A percentile compares a stretch with the other conserved stretches of the same genome.
Conservation (phyloP, 2,888 invertebrate genomes). For the Ichneumoninae sp. region DNA sequence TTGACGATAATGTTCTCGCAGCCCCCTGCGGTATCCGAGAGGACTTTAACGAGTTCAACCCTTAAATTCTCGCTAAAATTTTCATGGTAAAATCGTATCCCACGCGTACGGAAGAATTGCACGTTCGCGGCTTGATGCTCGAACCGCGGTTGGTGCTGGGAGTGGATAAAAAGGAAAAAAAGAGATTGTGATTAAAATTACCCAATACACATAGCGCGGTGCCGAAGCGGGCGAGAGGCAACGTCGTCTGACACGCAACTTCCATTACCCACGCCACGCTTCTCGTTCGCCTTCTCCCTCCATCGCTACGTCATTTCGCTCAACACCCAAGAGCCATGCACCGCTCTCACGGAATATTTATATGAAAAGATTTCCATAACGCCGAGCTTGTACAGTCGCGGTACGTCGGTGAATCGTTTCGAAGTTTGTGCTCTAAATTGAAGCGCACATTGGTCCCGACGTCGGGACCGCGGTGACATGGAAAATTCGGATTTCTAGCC, state of each 20-base stretch:
- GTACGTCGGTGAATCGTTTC: constrained; percentile 40
- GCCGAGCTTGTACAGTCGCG: constrained; percentile 8
- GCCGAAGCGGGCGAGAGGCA: constrained; percentile 17
- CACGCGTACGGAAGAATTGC: constrained; percentile 16
- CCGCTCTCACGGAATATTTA: constrained; percentile 25
- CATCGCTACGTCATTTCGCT: constrained; percentile 39
- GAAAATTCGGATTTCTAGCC: constrained; percentile 22
- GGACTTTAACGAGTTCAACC: background rate
- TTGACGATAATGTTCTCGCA: constrained; percentile 4
- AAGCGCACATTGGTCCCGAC: background rate
- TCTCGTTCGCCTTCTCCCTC: background rate
- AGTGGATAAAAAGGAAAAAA: constrained; percentile 25
- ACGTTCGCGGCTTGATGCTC: constrained; percentile 8
- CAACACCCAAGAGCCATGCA: constrained; percentile 19
- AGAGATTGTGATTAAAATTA: constrained; percentile 50
- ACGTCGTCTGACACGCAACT: constrained; percentile 69
- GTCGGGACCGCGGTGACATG: background rate
- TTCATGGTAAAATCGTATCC: constrained; percentile 37
- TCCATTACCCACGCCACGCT: constrained; percentile 69
- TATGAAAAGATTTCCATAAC: constrained; percentile 53
- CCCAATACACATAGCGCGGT: constrained; percentile 22
- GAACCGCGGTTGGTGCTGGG: background rate
- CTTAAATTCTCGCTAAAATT: background rate
- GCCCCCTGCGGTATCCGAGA: background rate
- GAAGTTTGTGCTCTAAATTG: constrained; percentile 29